A percentile compares a stretch with the other conserved stretches of the same genome.
phyloP scores from a whole-genome alignment of 2,113 vertebrate species.

The Ailuropoda melanoleuca region DNA sequence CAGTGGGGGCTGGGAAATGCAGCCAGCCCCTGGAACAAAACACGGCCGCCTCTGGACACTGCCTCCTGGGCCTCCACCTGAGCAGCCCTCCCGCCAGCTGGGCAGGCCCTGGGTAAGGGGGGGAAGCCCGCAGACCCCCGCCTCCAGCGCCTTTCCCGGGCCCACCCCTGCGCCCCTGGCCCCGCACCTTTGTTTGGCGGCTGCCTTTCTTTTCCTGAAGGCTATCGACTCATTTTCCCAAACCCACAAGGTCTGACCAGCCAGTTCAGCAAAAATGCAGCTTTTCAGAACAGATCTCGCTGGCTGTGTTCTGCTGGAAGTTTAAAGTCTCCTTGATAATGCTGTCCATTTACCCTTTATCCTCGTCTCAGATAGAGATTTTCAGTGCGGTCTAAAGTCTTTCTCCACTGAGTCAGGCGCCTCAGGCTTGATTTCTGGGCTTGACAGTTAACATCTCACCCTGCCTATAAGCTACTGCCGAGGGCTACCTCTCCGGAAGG shows the following conservation, averaged over 20 bases:
- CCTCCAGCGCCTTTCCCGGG: fast-evolving
- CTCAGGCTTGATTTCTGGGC: conserved; percentile 80
- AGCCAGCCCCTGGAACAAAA: not conserved
- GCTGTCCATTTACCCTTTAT: conserved; percentile 57
- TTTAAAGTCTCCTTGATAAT: conserved; percentile 57
- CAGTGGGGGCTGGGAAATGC: not conserved
- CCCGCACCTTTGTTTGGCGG: not conserved
- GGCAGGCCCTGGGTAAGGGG: not conserved
- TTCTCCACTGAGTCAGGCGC: conserved; percentile 78
- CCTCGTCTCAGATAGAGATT: not conserved
- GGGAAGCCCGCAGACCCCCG: not conserved
- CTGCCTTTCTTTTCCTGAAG: not conserved
- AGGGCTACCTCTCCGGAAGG: conserved; percentile 69
- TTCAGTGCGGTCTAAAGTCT: conserved; percentile 53
- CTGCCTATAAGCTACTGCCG: conserved; percentile 68
- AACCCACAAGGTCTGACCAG: not conserved
- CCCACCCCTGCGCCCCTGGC: conserved; percentile 13
- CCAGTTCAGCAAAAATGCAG: not conserved
- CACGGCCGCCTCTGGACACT: not conserved
- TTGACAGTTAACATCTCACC: conserved; percentile 83
- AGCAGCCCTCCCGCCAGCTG: not conserved
- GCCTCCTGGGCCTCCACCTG: not conserved
- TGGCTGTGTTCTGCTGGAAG: not conserved
- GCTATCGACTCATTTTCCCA: conserved; percentile 10
- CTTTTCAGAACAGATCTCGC: not conserved